These are phyloP conservation scores for Pterostichus madidus DNA, from an alignment of 2,888 invertebrate genomes.

Conservation along the genomic window DNA sequence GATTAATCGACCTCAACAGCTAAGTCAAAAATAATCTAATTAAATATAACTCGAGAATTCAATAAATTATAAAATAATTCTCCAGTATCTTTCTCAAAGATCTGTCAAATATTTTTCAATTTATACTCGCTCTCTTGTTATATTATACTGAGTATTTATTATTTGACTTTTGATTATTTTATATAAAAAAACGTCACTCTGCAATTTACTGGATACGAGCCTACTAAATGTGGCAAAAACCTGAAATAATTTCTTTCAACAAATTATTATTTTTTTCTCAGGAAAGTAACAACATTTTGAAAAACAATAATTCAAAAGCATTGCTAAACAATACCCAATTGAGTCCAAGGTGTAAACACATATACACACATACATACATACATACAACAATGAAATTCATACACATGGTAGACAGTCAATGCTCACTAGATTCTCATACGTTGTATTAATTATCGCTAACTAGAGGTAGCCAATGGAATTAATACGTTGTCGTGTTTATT, in stretches of 20 bases:
- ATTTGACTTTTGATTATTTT: no score
- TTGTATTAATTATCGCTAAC: constrained; percentile 54
- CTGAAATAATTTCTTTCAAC: constrained; percentile 10
- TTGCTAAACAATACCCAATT: constrained; percentile 61
- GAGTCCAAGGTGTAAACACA: constrained; percentile 55
- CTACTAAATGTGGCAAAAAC: neutral
- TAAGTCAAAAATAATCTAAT: no score
- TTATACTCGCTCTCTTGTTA: no score
- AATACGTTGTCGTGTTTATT: constrained; percentile 50
- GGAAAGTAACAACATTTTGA: constrained; percentile 14
- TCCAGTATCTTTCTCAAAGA: no score
- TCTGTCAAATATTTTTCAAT: no score
- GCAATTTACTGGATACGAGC: no score
- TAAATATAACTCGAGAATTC: no score
- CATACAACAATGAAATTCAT: constrained; percentile 17
- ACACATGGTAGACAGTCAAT: constrained; percentile 30
- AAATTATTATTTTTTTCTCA: constrained; percentile 16
- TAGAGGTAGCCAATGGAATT: constrained; percentile 52
- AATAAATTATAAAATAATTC: no score
- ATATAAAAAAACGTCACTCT: no score
- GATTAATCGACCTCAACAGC: no score
- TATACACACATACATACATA: neutral
- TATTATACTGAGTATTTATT: no score
- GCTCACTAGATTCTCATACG: constrained; percentile 60
- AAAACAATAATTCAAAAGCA: constrained; percentile 51